Evolutionary conservation across 1,140 invertebrate species (phyloP).

Genomic region (Cherax quadricarinatus): DNA sequence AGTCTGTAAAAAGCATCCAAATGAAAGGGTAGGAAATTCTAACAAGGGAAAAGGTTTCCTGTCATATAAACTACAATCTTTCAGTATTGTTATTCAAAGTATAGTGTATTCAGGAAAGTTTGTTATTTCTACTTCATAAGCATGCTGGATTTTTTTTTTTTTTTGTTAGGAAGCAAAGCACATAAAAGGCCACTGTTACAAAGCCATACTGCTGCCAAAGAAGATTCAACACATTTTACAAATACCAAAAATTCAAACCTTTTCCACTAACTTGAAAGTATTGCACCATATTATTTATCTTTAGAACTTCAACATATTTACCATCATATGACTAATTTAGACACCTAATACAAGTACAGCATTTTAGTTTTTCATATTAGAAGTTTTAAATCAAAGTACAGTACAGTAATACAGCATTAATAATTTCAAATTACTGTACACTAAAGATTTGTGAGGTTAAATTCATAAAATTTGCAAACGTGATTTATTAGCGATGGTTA

Average conservation of each 20-base stretch:
- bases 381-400: too few species aligned
- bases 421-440: too few species aligned
- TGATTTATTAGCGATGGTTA: too few species aligned
- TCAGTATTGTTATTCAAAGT: background rate
- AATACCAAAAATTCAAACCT: background rate
- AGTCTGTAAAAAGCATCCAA: conserved; percentile 10
- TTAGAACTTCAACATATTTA: too few species aligned
- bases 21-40: background rate
- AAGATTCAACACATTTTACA: conserved; percentile 4
- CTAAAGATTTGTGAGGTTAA: too few species aligned
- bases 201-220: background rate
- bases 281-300: too few species aligned
- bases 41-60: background rate
- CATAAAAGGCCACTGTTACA: conserved; percentile 11
- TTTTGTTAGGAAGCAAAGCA: background rate
- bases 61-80: background rate
- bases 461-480: too few species aligned
- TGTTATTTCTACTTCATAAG: background rate
- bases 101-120: background rate
- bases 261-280: too few species aligned
- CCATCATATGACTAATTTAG: too few species aligned
- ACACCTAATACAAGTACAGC: too few species aligned
- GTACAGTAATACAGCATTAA: too few species aligned
- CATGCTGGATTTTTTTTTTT: background rate
- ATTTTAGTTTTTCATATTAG: too few species aligned